Evolutionary conservation across 2,113 vertebrate species (phyloP), one percentile per base, ranked within the genome.

Genomic region (Sinocyclocheilus anshuiensis): DNA sequence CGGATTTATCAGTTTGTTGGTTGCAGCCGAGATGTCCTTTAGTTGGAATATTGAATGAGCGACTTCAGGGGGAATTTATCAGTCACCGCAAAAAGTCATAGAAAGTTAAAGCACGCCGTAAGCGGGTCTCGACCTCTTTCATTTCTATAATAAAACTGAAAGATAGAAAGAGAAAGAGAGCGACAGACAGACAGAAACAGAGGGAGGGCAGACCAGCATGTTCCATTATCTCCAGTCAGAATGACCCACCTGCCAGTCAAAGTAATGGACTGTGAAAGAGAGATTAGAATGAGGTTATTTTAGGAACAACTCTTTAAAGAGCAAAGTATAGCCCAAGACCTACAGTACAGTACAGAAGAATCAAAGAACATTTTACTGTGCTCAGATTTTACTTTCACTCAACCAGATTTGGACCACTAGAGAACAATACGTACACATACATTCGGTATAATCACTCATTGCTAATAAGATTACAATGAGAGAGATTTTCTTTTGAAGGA

Each of bases 191-290:
- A 76, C 12, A 18, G 72, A 76, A 71, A 67, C 15, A 57, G 53
- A 92, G 90, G 82, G 87, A 91, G 88, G 78, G 87, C 86, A 89
- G 45, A 77, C 77, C 89, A 93, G 92, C 91, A 92, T 92, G 91
- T 94, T 89, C 92, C 88, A 92, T 93, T 94, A 92, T 90, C 87
- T 79, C 90, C 90, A 80, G 93, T 93, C 91, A 53, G 61, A 92
- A 93, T 89, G 89, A 89, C 91, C 93, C 87, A 88, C 87, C 93
- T 93, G 95, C 93, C 94, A 93, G 82, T 95, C 94, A 94, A 93
- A 86, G 89, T 91, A 93, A 92, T 90, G 88, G 89, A 87, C 90
- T 90, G 83, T 86, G 81, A 88, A 78, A 86, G 79, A 87, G 83
- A 87, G 84, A 89, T 91, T 87, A 84, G 82, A 78, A 81, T 45